Conservation (phyloP, 64 coral and sea anemone species). For the Montipora sp. region DNA sequence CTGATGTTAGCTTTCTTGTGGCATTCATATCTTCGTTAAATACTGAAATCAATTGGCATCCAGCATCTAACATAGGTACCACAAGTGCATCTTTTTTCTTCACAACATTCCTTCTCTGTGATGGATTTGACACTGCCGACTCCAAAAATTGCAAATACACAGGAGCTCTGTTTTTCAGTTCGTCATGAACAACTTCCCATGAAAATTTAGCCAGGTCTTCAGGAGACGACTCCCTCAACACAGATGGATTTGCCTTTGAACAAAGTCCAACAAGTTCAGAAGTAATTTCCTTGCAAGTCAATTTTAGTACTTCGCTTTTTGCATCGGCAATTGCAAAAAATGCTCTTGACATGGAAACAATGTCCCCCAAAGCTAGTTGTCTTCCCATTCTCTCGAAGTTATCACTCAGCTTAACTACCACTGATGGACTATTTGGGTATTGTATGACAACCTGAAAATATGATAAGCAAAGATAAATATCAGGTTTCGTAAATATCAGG, state of each 20-base stretch:
- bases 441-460: no score
- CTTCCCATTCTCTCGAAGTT: no score
- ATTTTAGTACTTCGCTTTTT: constrained; percentile 2
- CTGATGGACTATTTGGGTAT: no score
- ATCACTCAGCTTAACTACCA: no score
- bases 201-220: constrained; percentile 42
- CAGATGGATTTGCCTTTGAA: constrained; percentile 7
- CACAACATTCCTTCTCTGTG: constrained; percentile 24
- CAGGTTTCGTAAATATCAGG: no score
- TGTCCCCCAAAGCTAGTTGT: no score
- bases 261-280: constrained; percentile 25
- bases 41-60: constrained; percentile 32
- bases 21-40: constrained; percentile 38
- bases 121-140: constrained; percentile 18
- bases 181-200: constrained; percentile 8
- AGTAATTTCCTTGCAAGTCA: constrained; percentile 2
- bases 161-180: constrained; percentile 41
- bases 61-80: constrained; percentile 47
- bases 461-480: no score
- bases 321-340: background rate
- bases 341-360: no score
- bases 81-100: constrained; percentile 3
- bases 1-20: constrained; percentile 10
- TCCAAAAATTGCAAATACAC: background rate
- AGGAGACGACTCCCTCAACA: constrained; percentile 1